Conservation (phyloP, 2,888 invertebrate species). For the Diachrysia chrysitis region DNA sequence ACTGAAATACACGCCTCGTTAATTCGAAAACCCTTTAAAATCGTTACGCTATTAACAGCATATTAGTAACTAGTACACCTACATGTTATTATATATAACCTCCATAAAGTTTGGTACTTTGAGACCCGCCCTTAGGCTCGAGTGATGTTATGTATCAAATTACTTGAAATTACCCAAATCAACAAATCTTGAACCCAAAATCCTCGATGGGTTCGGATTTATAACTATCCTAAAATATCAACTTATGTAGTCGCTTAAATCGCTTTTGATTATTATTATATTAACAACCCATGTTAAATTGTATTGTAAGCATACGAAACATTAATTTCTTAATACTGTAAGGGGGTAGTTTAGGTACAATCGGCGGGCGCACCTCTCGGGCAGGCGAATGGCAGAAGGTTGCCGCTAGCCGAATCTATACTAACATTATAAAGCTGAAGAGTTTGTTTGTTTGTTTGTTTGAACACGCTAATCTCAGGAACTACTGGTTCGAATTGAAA, state of each 20-base stretch:
- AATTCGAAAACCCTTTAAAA: not conserved
- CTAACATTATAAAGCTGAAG: no score
- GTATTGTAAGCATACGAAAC: not conserved
- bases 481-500: no score
- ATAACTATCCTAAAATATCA: constrained; percentile 52
- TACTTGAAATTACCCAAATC: constrained; percentile 47
- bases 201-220: constrained; percentile 39
- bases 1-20: not conserved
- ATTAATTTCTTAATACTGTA: no score
- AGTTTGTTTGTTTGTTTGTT: no score
- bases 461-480: no score
- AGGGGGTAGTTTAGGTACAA: no score
- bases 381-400: no score
- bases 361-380: no score
- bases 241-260: constrained; percentile 21
- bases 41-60: constrained; percentile 4
- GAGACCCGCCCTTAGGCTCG: not conserved
- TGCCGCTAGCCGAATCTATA: no score
- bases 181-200: constrained; percentile 45
- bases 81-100: not conserved
- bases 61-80: not conserved
- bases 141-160: constrained; percentile 40
- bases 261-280: constrained; percentile 20
- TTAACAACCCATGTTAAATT: not conserved
- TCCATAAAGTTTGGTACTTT: constrained; percentile 12